These are phyloP conservation scores for Nibea albiflora DNA, from an alignment of 2,113 vertebrate species.

Conservation along the genomic window DNA sequence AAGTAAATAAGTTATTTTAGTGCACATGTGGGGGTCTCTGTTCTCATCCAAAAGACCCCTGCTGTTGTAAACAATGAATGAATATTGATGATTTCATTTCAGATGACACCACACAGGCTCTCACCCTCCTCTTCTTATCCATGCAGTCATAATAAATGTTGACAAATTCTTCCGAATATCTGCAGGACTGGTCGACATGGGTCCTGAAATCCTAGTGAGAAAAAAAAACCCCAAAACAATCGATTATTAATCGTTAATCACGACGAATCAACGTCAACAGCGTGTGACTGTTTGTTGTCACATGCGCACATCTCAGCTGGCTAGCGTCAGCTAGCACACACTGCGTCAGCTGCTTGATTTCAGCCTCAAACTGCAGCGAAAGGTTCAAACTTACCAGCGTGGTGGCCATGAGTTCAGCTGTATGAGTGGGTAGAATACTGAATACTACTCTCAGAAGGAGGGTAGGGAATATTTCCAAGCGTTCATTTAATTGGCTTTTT, in stretches of 20 bases:
- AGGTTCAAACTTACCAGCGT: conserved; percentile 61
- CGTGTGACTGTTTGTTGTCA: neutral
- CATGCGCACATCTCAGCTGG: neutral
- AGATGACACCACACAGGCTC: conserved; percentile 33
- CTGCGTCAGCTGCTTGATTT: neutral
- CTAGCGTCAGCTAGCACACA: neutral
- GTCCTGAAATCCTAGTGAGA: conserved; percentile 91
- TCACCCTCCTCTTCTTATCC: conserved; percentile 95
- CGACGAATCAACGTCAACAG: neutral
- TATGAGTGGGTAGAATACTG: fast-evolving
- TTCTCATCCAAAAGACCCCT: too few relatives aligned
- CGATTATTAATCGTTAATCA: neutral
- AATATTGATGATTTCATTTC: too few relatives aligned
- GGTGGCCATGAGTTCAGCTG: conserved; percentile 49
- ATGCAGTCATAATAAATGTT: conserved; percentile 98
- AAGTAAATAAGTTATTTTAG: too few relatives aligned
- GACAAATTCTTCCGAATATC: conserved; percentile 96
- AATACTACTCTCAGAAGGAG: neutral
- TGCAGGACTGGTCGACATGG: conserved; percentile 93
- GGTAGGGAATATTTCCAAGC: fast-evolving
- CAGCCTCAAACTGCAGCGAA: fast-evolving
- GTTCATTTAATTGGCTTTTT: neutral
- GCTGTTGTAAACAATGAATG: too few relatives aligned
- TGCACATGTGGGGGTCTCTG: too few relatives aligned
- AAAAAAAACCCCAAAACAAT: neutral